phyloP scores from a whole-genome alignment of 1,140 invertebrate genomes.

The Saxidomus purpurata region DNA sequence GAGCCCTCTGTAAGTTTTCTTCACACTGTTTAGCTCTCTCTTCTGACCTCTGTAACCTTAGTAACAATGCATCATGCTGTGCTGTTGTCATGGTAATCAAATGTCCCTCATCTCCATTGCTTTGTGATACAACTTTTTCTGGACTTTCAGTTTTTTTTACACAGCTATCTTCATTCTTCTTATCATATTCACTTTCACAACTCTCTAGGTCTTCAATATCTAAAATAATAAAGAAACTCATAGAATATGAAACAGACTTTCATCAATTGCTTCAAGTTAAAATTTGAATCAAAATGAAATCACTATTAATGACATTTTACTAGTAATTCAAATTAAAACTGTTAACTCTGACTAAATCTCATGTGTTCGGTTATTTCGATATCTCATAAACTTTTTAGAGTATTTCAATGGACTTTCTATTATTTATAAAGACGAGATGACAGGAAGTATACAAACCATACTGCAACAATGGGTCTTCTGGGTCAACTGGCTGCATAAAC shows the following conservation, averaged over 20 bases:
- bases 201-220: neutral
- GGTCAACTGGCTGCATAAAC: constrained; percentile 92
- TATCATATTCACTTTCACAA: neutral
- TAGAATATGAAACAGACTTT: neutral
- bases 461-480: constrained; percentile 94
- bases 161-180: neutral
- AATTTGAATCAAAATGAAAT: too few species aligned
- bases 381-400: too few species aligned
- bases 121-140: neutral
- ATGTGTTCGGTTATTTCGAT: too few species aligned
- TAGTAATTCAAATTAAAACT: too few species aligned
- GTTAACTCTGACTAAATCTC: too few species aligned
- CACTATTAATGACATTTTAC: too few species aligned
- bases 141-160: neutral
- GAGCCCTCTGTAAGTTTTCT: constrained; percentile 74
- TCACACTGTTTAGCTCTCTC: constrained; percentile 65
- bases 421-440: too few species aligned
- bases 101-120: neutral
- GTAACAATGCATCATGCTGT: constrained; percentile 61
- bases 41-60: constrained; percentile 68
- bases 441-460: constrained; percentile 91
- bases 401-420: too few species aligned
- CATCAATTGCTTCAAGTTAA: too few species aligned
- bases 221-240: neutral
- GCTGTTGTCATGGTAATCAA: constrained; percentile 46